Evolutionary conservation across 2,888 invertebrate species (phyloP), one percentile per base, ranked within the genome.

Genomic region (Glaucopsyche alexis): DNA sequence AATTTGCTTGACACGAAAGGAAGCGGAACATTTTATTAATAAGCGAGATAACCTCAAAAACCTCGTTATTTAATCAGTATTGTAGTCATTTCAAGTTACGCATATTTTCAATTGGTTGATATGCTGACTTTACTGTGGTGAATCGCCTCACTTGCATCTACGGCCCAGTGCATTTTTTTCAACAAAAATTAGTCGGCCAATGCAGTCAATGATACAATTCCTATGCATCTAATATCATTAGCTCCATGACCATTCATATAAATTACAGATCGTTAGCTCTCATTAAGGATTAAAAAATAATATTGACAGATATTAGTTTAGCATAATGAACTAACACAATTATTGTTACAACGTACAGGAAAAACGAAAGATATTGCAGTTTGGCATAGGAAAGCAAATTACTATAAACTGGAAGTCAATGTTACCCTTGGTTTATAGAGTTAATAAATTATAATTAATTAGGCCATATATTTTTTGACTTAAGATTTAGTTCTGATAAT

Each of bases 381-480:
- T 5, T 49, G 3, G 7, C 42, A 42, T 0, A 4, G 42, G 7
- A 87, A 85, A 84, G 83, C 83, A 78, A 79, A 77, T 86, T 89
- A 89, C 16, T 7, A 6, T 90, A 85, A 88, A 87, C 85, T 79
- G 82, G 85, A 82, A 85, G 80, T 84, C 89, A 91, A 92, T 92
- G 29, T 29, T 42, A 42, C 4, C 85, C 87, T 87, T 90, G 88
- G 88, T 88, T 83, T 88, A 86, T 84, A 84, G 85, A 85, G 77
- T 85, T 90, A 80, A 91, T 93, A 91, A 89, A 90, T 92, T 90
- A 84, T 89, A 85, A 50, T 88, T 89, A 91, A 91, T 90, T 90
- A 87, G 81, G 90, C 85, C n/a, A n/a, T n/a, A 91, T 91, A 92
- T 88, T 86, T 91, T 93, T 91, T 87, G 84, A 87, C 88, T 83